Conservation (phyloP, 2,113 vertebrate genomes). For the Solea solea region DNA sequence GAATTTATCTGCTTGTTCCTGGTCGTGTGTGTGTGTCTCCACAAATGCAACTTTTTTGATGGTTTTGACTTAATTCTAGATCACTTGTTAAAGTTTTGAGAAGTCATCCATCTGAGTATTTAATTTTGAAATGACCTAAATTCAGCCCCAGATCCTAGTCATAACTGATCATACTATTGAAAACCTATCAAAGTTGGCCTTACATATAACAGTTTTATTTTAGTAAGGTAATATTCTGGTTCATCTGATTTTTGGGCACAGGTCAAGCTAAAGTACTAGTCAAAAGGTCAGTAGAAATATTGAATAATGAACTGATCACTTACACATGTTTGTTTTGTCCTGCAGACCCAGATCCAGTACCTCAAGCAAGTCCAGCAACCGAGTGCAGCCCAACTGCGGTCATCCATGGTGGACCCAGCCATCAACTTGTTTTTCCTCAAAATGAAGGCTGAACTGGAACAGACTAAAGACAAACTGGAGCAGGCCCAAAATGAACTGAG, state of each 20-base stretch:
- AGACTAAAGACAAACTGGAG: conserved; percentile 99
- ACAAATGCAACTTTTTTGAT: not conserved
- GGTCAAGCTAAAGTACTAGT: not conserved
- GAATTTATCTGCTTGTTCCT: too few relatives aligned
- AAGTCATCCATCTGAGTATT: too few relatives aligned
- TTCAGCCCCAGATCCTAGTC: not conserved
- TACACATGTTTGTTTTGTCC: conserved; percentile 73
- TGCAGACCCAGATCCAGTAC: conserved; percentile 99
- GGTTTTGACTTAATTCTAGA: too few relatives aligned
- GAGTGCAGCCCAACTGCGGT: conserved; percentile 97
- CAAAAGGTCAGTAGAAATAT: not conserved
- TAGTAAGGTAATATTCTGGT: too few relatives aligned
- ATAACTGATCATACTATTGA: not conserved
- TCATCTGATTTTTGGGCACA: not conserved
- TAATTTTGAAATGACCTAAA: not conserved
- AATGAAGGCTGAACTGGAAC: conserved; percentile 99
- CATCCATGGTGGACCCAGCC: conserved; percentile 98
- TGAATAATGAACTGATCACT: conserved; percentile 24
- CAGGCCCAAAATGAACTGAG: conserved; percentile 99
- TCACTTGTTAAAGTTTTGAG: too few relatives aligned
- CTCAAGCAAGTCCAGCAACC: conserved; percentile 99
- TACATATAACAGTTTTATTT: too few relatives aligned
- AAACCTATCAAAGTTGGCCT: not conserved
- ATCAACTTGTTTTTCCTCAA: conserved; percentile 99
- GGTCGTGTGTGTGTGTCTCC: not conserved